Base-by-base conservation (phyloP, 1,140 invertebrate genomes). In the Caerostris darwini region DNA sequence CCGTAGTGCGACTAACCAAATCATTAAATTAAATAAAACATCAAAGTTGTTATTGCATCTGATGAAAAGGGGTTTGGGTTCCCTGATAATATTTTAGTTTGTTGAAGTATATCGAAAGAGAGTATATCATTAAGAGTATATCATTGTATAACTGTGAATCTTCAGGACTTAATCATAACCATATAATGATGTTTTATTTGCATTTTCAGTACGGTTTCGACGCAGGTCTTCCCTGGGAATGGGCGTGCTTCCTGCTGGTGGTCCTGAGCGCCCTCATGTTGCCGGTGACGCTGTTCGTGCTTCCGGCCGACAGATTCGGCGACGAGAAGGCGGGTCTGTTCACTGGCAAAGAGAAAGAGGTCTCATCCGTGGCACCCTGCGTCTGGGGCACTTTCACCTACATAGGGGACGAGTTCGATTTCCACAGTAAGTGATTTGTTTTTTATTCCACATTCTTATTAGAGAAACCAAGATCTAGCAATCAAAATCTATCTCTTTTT, bases 251-350 rank as follows among this genome's bases (percentile, higher is more conserved):
- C n/a, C 69, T 95, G 1, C 71, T 95, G 81, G 94, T 95, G 6
- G 77, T 92, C 4, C 59, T 93, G 34, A 95, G 95, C 92, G 85
- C 95, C 0, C 17, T 91, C 34, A 95, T 95, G 92, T 71, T 95
- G 6, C 94, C 95, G 3, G 89, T 95, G 34, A 95, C 95, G 3
- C 57, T 95, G 5, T 95, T 95, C 57, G 57, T 95, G 14, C 69
- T 95, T 7, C 95, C 95, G 0, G 34, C 85, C 0, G 86, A 95
- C 88, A 57, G 67, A 0, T 90, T 95, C 56, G 94, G 90, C 7
- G 64, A 69, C 3, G 53, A 91, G 12, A 90, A 77, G 5, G n/a
- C 54, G 0, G 71, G 90, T 0, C 87, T 94, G 0, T 94, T 94
- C 61, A 34, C 93, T 0, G 86, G 34, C 2, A 58, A 56, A 10